Evolutionary conservation across 1,140 invertebrate genomes (phyloP), one percentile per base, ranked within the genome.

Genomic region (Microplitis mediator): DNA sequence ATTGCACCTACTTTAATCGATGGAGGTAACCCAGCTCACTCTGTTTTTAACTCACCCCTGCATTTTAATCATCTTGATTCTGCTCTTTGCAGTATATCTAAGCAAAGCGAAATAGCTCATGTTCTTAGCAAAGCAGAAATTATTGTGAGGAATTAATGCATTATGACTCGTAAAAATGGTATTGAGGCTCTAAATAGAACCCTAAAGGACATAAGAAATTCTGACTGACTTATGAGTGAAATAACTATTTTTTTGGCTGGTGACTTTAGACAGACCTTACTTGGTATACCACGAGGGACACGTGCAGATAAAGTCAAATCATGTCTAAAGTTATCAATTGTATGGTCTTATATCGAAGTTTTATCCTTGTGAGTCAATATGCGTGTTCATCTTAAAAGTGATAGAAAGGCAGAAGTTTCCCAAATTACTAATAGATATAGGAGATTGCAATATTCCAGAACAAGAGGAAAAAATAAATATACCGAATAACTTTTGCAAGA

Each of bases 221-320:
- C 51, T 35, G 45, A 76, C 23, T 11, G 9, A 68, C 32, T 76
- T 56, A 79, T 82, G 76, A 75, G 76, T 23, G 78, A 78, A n/a
- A 62, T 75, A n/a, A 62, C 13, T 62, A 16, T 62, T 64, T 1
- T 66, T 52, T 51, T 66, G 23, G 64, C 80, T 54, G 83, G 82
- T 56, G 86, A 87, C 80, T 88, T 88, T 74, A 65, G 84, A 13
- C 84, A 87, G 83, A 85, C 76, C 73, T 74, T 88, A 52, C 84
- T 87, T 71, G 80, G 88, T 9, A 81, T 88, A 73, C 76, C 74
- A 67, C 52, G 75, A 77, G 82, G 78, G 74, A 86, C 81, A 63
- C 69, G 61, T 16, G 78, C 75, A 8, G 78, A 82, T 74, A 75
- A 78, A 76, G n/a, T 81, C 4, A 64, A 54, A 16, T 13, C 32